phyloP scores from a whole-genome alignment of 2,113 vertebrate genomes.

The Limnothrissa miodon region DNA sequence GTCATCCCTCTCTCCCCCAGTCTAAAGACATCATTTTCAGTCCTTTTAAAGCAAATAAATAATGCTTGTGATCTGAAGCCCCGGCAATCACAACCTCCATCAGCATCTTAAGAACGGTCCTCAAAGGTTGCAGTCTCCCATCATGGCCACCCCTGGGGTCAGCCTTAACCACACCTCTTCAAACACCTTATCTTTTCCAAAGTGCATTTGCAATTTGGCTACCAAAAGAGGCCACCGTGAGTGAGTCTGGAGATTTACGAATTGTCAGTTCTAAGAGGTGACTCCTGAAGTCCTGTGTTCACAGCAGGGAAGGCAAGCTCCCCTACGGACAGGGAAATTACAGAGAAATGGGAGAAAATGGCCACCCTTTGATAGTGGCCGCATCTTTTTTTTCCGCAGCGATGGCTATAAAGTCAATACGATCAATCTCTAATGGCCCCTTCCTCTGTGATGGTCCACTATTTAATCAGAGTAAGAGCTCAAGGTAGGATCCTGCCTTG shows the following conservation, averaged over 20 bases:
- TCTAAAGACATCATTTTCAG: neutral
- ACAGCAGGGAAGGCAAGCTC: constrained; percentile 33
- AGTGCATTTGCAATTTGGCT: constrained; percentile 27
- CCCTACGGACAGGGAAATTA: constrained; percentile 44
- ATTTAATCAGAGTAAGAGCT: constrained; percentile 78
- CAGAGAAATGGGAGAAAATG: constrained; percentile 40
- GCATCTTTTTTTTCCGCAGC: constrained; percentile 42
- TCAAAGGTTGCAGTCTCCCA: neutral
- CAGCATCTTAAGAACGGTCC: neutral
- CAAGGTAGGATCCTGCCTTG: constrained; percentile 50
- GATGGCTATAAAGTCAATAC: constrained; percentile 60
- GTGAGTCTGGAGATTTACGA: neutral
- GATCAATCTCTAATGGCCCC: constrained; percentile 70
- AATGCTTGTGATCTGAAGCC: neutral
- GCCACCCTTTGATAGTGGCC: constrained; percentile 34
- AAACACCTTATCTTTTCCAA: constrained; percentile 38
- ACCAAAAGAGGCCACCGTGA: neutral
- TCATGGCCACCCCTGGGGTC: constrained; percentile 27
- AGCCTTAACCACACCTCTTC: constrained; percentile 5
- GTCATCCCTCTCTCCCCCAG: neutral
- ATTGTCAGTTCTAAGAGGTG: neutral
- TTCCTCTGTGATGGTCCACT: constrained; percentile 60
- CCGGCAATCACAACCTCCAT: neutral
- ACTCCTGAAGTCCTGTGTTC: neutral
- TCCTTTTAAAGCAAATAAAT: neutral